Base-by-base conservation (phyloP, 2,888 invertebrate genomes). In the Patella ulyssiponensis region DNA sequence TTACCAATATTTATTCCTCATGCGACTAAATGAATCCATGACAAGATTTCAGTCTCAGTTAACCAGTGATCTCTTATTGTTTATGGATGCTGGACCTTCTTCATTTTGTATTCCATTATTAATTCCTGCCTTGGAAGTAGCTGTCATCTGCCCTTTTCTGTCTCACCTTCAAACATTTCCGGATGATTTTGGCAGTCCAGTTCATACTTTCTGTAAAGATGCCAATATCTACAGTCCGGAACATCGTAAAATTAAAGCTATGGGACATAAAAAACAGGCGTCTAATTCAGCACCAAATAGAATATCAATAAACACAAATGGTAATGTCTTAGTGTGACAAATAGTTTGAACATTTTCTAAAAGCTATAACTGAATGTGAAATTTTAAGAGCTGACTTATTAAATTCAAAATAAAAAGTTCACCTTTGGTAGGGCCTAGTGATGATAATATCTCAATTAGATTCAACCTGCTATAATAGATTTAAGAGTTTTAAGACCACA, bases 1-100 rank as follows among this genome's bases (percentile, higher is more conserved):
- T 92, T 97, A 96, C 92, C 98, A 98, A 93, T 95, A 95, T 92
- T 93, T 98, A 85, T 98, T 98, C 92, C 93, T 98, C 75, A 92
- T 97, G 91, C 93, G 98, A 75, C 93, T 97, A 86, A 93, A 96
- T 44, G 98, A 98, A 92, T 94, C 95, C 73, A 92, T 96, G 54
- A 77, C 88, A 27, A 82, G 84, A 33, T 89, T 88, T 79, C 87
- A 88, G 76, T 79, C 81, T 12, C 87, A 89, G 75, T 77, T 91
- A 58, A 82, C 84, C 69, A 86, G 86, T 17, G 89, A 90, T 81
- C 79, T 86, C 88, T 95, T 95, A 77, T 94, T 94, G 75, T 95
- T 95, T 73, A 76, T 78, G 20, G 23, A 64, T 64, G 64, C 64
- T 23, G 73, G 77, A 5, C 54, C 69, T 51, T 53, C 77, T 20